Conservation (phyloP, 2,888 invertebrate species). For the Coelinius sp. region DNA sequence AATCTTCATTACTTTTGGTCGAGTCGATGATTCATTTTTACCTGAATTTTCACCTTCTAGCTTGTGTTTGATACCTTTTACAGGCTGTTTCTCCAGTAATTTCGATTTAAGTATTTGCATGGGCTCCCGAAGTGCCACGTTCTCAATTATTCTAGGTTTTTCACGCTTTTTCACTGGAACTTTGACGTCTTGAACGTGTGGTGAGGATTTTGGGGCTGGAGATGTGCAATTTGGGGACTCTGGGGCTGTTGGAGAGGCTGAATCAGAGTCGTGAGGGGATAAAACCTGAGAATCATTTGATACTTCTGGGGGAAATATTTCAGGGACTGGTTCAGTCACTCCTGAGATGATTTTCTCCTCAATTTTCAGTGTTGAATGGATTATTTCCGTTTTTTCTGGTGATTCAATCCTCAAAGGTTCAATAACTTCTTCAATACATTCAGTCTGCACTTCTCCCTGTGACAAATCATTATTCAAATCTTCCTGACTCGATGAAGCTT, state of each 20-base stretch:
- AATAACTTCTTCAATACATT: constrained; percentile 46
- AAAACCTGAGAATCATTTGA: background rate
- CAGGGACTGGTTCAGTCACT: background rate
- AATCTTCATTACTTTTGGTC: constrained; percentile 62
- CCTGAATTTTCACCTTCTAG: constrained; percentile 53
- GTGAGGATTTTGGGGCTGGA: constrained; percentile 46
- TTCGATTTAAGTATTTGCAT: constrained; percentile 66
- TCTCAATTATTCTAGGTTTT: constrained; percentile 68
- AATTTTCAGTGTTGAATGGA: background rate
- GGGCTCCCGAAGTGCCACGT: constrained; percentile 65
- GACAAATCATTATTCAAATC: no score
- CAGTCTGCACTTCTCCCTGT: background rate
- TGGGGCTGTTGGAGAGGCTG: background rate
- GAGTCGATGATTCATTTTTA: constrained; percentile 44
- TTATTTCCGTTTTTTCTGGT: background rate
- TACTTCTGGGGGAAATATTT: background rate
- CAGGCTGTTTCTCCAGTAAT: constrained; percentile 58
- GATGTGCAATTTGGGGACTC: background rate
- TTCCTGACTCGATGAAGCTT: background rate
- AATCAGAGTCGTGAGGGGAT: background rate
- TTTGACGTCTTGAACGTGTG: constrained; percentile 52
- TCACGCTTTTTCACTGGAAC: constrained; percentile 68
- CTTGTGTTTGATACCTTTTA: constrained; percentile 62
- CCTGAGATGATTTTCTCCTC: constrained; percentile 32
- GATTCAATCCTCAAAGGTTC: constrained; percentile 29